phyloP scores from a whole-genome alignment of 2,888 invertebrate genomes.

The Meiosimyza decipiens region DNA sequence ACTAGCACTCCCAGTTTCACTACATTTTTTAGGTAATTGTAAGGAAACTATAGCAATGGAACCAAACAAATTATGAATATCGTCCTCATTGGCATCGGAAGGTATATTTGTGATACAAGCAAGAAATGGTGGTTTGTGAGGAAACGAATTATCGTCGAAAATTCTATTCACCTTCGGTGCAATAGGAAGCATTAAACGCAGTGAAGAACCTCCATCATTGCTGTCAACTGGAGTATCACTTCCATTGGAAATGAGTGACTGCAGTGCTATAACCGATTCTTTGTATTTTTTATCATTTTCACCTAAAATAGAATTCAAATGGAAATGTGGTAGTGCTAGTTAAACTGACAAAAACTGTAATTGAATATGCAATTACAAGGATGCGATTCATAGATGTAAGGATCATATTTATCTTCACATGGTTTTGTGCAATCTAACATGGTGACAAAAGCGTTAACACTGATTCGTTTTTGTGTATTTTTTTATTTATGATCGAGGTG shows the following conservation, averaged over 20 bases:
- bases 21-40: slow-evolving; percentile 84
- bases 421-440: too few relatives aligned
- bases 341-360: too few relatives aligned
- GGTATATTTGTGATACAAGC: slow-evolving; percentile 93
- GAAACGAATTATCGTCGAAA: slow-evolving; percentile 86
- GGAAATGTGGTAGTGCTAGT: too few relatives aligned
- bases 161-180: slow-evolving; percentile 90
- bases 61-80: slow-evolving; percentile 83
- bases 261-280: slow-evolving; percentile 83
- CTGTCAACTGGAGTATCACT: slow-evolving; percentile 74
- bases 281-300: slow-evolving; percentile 89
- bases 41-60: slow-evolving; percentile 57
- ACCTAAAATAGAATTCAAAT: slow-evolving; percentile 67
- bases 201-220: slow-evolving; percentile 69
- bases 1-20: slow-evolving; percentile 76
- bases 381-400: too few relatives aligned
- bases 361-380: too few relatives aligned
- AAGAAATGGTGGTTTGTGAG: slow-evolving; percentile 84
- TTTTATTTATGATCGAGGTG: too few relatives aligned
- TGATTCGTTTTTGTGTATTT: too few relatives aligned
- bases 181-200: slow-evolving; percentile 78
- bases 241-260: slow-evolving; percentile 82
- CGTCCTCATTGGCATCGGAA: slow-evolving; percentile 89
- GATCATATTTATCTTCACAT: too few relatives aligned
- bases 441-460: too few relatives aligned